Base-by-base conservation (phyloP, 2,888 invertebrate genomes). In the Poecilus cupreus region DNA sequence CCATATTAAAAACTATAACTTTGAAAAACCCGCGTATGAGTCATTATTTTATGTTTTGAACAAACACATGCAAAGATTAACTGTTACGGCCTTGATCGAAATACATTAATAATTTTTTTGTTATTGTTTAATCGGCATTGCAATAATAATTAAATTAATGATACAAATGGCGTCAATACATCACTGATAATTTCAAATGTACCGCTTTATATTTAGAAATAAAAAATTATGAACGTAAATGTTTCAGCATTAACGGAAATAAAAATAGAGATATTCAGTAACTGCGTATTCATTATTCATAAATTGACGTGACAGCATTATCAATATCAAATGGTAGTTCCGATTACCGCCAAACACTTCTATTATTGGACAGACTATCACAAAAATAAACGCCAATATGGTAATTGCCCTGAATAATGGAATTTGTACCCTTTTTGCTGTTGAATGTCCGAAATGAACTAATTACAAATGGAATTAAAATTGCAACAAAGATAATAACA, bases 401-500 rank as follows among this genome's bases (percentile, higher is more conserved):
- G 43, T 51, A 51, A 51, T 51, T 51, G 51, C 10, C 2, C 51
- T 51, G 18, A 18, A 51, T 51, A 18, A 51, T 51, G 51, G 18
- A 16, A 51, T 37, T 68, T 68, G 18, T 37, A 18, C 10, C 64
- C 37, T 37, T 32, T 68, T 68, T 26, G 13, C 18, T 68, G 32
- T 10, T 37, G 10, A 68, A 68, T 68, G 37, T 10, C 24, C 22
- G n/a, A 37, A 68, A 68, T 68, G 37, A 37, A 16, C 37, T 68
- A 68, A 68, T 68, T 68, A 18, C 26, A 37, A 37, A 37, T 37
- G 64, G 64, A 60, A 68, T 68, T 37, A 68, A 68, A 68, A 32
- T 54, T 68, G 37, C 37, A 68, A 37, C 64, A 68, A 68, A 68
- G 64, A 68, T 68, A 64, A 64, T 64, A 68, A 68, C 20, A 68